Percentiles rank a stretch among this genome's conserved stretches.
Conservation (phyloP, 2,888 invertebrate species). For the Lasioglossum vierecki region DNA sequence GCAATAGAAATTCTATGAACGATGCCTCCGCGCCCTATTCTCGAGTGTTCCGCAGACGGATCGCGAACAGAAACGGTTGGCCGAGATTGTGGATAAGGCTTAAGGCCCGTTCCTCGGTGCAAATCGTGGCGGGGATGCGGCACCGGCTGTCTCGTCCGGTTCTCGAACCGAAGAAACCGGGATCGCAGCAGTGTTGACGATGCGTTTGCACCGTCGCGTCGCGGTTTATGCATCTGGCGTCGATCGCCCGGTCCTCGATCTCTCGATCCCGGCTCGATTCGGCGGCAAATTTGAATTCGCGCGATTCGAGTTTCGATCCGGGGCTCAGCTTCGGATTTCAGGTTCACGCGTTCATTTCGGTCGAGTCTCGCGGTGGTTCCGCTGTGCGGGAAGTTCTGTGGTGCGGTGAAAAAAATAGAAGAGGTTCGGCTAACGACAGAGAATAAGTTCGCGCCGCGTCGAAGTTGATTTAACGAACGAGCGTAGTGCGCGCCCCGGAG, state of each 20-base stretch:
- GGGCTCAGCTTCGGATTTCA: background rate
- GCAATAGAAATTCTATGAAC: too few species aligned
- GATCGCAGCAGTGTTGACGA: constrained; percentile 67
- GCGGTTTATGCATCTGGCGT: constrained; percentile 37
- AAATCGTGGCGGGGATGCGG: constrained; percentile 63
- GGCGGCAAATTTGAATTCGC: constrained; percentile 29
- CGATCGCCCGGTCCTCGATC: background rate
- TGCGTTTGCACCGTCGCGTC: constrained; percentile 62
- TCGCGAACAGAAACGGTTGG: background rate
- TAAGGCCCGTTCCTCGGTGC: constrained; percentile 53
- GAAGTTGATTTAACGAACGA: constrained; percentile 23
- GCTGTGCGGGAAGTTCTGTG: background rate
- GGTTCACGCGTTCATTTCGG: background rate
- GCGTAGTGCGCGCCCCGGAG: background rate
- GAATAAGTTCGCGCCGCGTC: background rate
- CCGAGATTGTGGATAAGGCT: constrained; percentile 49
- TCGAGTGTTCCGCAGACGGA: background rate
- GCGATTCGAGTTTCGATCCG: background rate
- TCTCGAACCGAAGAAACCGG: constrained; percentile 55
- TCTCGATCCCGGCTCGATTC: background rate
- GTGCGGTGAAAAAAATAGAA: background rate
- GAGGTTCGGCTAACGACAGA: background rate
- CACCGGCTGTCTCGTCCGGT: constrained; percentile 56
- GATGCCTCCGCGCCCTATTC: background rate
- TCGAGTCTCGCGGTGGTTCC: background rate